Evolutionary conservation across 2,113 vertebrate genomes (phyloP).

Genomic region (Cyphomyrus plagiostoma): DNA sequence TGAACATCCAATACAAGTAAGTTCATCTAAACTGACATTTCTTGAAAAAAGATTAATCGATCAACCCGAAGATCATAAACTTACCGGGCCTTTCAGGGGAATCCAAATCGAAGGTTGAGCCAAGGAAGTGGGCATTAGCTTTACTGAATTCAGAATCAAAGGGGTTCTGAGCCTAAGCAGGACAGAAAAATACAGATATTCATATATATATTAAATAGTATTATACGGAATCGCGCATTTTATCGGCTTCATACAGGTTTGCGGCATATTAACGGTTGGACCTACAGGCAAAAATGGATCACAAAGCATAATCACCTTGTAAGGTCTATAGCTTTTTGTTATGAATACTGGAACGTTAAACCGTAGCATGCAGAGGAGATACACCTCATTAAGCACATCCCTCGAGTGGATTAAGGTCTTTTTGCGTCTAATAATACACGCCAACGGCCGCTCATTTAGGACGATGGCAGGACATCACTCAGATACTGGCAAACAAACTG

Average conservation of each 20-base stretch:
- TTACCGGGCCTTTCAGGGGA: constrained; percentile 78
- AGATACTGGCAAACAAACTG: background rate
- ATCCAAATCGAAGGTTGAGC: constrained; percentile 80
- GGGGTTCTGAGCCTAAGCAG: constrained; percentile 80
- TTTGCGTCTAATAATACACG: background rate
- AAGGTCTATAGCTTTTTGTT: background rate
- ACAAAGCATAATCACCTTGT: background rate
- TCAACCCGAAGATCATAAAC: constrained; percentile 23
- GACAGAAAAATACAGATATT: background rate
- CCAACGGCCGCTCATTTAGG: background rate
- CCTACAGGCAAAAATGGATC: background rate
- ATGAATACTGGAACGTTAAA: background rate
- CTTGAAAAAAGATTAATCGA: background rate
- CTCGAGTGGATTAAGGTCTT: background rate
- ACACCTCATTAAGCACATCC: background rate
- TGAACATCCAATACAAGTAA: background rate
- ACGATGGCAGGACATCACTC: background rate
- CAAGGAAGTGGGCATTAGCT: constrained; percentile 69
- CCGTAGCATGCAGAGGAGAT: background rate
- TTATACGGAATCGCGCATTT: background rate
- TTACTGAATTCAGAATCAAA: constrained; percentile 80
- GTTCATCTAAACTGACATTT: background rate
- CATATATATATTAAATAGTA: background rate
- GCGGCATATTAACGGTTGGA: background rate
- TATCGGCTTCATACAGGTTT: background rate